Evolutionary conservation across 1,140 invertebrate genomes (phyloP).

Genomic region (Aphaenogaster ashmeadi): DNA sequence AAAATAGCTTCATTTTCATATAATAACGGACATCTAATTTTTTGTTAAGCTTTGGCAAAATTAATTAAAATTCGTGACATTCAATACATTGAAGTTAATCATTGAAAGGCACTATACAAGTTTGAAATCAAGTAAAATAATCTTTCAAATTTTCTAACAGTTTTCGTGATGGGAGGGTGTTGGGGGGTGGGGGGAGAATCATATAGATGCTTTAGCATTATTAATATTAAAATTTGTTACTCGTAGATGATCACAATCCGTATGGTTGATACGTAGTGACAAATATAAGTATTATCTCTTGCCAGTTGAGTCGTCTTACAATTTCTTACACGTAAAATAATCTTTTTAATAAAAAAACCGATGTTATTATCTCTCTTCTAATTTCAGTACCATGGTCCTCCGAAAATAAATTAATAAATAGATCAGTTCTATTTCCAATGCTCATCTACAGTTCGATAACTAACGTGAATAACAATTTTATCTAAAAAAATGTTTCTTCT

Average conservation of each 20-base stretch:
- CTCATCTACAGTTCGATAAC: background rate
- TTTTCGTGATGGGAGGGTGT: too few species aligned
- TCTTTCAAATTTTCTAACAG: background rate
- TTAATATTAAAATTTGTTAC: too few species aligned
- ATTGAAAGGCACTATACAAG: background rate
- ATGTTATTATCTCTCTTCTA: background rate
- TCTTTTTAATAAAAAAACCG: background rate
- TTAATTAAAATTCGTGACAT: background rate
- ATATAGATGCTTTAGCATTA: too few species aligned
- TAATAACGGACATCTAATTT: background rate
- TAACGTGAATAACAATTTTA: background rate
- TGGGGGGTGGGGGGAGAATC: too few species aligned
- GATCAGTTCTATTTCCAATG: background rate
- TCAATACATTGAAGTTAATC: background rate
- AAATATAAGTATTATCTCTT: too few species aligned
- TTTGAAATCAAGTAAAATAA: background rate
- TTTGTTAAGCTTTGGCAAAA: background rate
- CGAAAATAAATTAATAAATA: background rate
- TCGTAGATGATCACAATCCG: too few species aligned
- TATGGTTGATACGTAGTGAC: too few species aligned
- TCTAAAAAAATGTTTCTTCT: background rate
- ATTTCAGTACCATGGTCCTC: background rate
- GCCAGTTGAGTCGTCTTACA: too few species aligned
- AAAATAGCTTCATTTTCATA: background rate
- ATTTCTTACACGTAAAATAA: background rate